Base-by-base conservation (phyloP, 2,888 invertebrate genomes). In the Lypha dubia region DNA sequence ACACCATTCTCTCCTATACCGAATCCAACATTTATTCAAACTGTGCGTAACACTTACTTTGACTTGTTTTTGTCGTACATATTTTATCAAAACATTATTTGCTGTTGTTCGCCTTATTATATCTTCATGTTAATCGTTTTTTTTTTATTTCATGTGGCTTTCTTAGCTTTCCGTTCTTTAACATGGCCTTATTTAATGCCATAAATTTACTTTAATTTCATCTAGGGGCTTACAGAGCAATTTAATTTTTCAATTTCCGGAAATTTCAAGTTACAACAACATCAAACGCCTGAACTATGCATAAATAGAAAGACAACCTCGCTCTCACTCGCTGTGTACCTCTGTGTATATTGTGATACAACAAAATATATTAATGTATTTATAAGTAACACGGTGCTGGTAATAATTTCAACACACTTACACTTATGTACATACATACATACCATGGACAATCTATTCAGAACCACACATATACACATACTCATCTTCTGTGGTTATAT, bases 191-290 rank as follows among this genome's bases (percentile, higher is more conserved):
- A 80, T 73, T 68, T 68, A 62, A 74, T 68, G 6, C 35, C 24
- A 67, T 22, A 56, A 63, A 56, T 75, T 35, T 46, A 68, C 56
- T 75, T 56, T 53, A 46, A 62, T 49, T 62, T 17, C 28, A 22
- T 70, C 56, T 41, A 22, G 17, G 7, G n/a, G 46, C 62, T 17
- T 56, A n/a, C 5, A n/a, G 8, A 53, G 49, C 20, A 11, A n/a
- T 74, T 79, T n/a, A n/a, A 41, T 63, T 76, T 70, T 82, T 70
- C 46, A 81, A 70, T 75, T 56, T 81, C 68, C 46, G 46, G 44
- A 46, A 70, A 68, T 53, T 8, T 32, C 28, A 32, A 68, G 1
- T 35, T 53, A 9, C 7, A 22, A 11, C 71, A 24, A 13, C 20
- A 35, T 62, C 58, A 38, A 51, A 22, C 22, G n/a, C 41, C 11